Percentiles rank a stretch among this genome's conserved stretches.
phyloP scores from a whole-genome alignment of 1,140 invertebrate genomes.

The Pentalonia nigronervosa region DNA sequence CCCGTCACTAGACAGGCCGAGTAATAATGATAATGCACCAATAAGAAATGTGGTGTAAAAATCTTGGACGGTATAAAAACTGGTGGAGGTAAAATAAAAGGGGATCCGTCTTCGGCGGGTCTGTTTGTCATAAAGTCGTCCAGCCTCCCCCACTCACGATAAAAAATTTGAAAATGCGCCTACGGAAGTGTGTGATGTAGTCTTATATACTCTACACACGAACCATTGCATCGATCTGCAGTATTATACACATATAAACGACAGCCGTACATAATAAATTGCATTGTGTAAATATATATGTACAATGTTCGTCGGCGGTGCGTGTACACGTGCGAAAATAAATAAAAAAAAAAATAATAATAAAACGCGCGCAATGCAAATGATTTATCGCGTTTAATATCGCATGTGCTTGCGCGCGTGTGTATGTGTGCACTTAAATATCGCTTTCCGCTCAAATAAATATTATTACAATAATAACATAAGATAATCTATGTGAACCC shows the following conservation, averaged over 20 bases:
- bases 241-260: background rate
- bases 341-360: background rate
- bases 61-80: background rate
- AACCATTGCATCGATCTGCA: background rate
- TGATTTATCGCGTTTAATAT: background rate
- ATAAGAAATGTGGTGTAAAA: background rate
- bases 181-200: background rate
- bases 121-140: background rate
- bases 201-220: background rate
- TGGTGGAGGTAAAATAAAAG: background rate
- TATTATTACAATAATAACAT: background rate
- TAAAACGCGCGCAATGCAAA: background rate
- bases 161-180: background rate
- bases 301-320: background rate
- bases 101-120: background rate
- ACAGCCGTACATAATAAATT: background rate
- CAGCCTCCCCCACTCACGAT: too few species aligned
- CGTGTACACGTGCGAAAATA: background rate
- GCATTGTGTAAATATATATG: slow-evolving; percentile 8
- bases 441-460: background rate
- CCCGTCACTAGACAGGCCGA: too few species aligned
- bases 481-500: background rate
- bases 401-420: background rate
- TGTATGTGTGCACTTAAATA: background rate
- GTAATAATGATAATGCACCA: background rate